Conservation (phyloP, 1,140 invertebrate genomes). For the Zeugodacus cucurbitae region DNA sequence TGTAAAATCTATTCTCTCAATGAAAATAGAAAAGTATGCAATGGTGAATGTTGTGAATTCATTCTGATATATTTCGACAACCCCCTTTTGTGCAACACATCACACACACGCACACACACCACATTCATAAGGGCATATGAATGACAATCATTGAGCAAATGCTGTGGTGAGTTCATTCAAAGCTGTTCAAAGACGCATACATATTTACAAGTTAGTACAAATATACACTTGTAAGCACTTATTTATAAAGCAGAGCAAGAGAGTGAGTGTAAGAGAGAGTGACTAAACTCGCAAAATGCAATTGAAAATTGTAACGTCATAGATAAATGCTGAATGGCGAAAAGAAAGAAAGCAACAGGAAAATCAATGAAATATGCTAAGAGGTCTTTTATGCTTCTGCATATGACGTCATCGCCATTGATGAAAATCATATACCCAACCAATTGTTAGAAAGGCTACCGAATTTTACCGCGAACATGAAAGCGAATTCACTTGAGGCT, state of each 20-base stretch:
- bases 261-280: not conserved
- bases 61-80: not conserved
- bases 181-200: too few relatives aligned
- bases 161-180: not conserved
- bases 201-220: too few relatives aligned
- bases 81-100: not conserved
- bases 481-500: not conserved
- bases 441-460: not conserved
- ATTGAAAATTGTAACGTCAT: constrained; percentile 10
- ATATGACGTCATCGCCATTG: constrained; percentile 22
- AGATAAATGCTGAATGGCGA: not conserved
- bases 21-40: not conserved
- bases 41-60: not conserved
- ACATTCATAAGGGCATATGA: not conserved
- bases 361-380: not conserved
- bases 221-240: not conserved
- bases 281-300: not conserved
- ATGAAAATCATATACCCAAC: not conserved
- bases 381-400: not conserved
- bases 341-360: not conserved
- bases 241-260: not conserved
- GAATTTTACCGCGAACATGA: not conserved
- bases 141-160: constrained; percentile 4
- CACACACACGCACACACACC: not conserved
- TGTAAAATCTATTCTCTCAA: not conserved